Percentiles rank a stretch among this genome's conserved stretches.
These are phyloP conservation scores for Barypeithes pellucidus DNA, from an alignment of 2,888 invertebrate species.

Conservation along the genomic window DNA sequence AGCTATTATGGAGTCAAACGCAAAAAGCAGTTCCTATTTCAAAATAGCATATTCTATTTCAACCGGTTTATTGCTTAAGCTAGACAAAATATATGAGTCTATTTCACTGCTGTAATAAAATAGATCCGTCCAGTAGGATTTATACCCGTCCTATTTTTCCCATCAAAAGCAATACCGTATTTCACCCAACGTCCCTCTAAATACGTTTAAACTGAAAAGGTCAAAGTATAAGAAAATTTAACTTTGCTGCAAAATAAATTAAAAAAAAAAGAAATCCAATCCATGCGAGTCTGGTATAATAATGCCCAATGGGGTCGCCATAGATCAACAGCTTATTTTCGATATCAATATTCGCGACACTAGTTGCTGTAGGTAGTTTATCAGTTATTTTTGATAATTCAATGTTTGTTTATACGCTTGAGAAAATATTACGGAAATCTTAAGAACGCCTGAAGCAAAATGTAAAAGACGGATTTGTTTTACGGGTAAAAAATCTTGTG, in stretches of 20 bases:
- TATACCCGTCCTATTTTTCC: slow-evolving; percentile 3
- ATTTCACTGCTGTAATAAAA: slow-evolving; percentile 14
- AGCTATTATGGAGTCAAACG: too few relatives aligned
- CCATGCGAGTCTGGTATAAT: slow-evolving; percentile 41
- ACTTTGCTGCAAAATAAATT: slow-evolving; percentile 31
- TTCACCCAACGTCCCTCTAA: slow-evolving; percentile 20
- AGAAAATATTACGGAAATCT: not conserved
- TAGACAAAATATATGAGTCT: not conserved
- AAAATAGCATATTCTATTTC: too few relatives aligned
- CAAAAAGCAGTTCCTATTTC: too few relatives aligned
- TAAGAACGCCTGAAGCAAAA: not conserved
- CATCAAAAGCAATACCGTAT: slow-evolving; percentile 16
- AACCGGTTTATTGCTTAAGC: too few relatives aligned
- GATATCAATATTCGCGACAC: not conserved
- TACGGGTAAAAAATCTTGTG: not conserved
- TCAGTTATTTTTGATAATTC: not conserved
- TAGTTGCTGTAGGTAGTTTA: not conserved
- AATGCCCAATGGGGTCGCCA: slow-evolving; percentile 2
- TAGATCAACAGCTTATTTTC: not conserved
- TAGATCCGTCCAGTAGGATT: not conserved
- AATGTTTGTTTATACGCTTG: not conserved
- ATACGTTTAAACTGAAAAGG: slow-evolving; percentile 26
- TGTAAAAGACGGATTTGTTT: not conserved
- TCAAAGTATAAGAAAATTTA: slow-evolving; percentile 27
- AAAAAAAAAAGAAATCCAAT: slow-evolving; percentile 26